Percentiles rank a stretch among this genome's conserved stretches.
Conservation (phyloP, 2,888 invertebrate species). For the Syrphus vitripennis region DNA sequence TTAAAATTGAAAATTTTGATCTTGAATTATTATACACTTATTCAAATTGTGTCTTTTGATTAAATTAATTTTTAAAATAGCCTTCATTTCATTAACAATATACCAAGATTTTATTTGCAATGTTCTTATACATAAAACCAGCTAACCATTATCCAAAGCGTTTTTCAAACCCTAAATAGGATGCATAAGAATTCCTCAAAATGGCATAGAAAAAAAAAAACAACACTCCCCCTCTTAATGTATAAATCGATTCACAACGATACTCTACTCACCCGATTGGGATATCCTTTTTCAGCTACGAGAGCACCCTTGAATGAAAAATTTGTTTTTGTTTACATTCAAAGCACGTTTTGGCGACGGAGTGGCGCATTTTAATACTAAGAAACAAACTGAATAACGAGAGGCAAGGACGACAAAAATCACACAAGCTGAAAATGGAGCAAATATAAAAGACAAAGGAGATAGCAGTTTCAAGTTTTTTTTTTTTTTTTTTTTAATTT, state of each 20-base stretch:
- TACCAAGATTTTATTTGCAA: background rate
- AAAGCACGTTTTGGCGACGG: slow-evolving; percentile 61
- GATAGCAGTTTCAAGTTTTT: background rate
- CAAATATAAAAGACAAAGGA: slow-evolving; percentile 34
- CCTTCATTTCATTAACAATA: background rate
- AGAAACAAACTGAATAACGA: slow-evolving; percentile 33
- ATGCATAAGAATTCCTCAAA: slow-evolving; percentile 31
- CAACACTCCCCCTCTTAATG: background rate
- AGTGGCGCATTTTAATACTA: slow-evolving; percentile 58
- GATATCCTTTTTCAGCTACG: slow-evolving; percentile 47
- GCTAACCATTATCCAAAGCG: background rate
- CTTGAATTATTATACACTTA: background rate
- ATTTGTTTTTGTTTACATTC: slow-evolving; percentile 69
- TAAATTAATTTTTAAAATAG: background rate
- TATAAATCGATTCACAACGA: slow-evolving; percentile 50
- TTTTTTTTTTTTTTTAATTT: background rate
- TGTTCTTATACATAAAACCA: background rate
- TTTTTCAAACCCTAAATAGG: slow-evolving; percentile 17
- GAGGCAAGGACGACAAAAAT: slow-evolving; percentile 35
- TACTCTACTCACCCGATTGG: slow-evolving; percentile 43
- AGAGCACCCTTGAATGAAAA: slow-evolving; percentile 46
- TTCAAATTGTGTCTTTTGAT: background rate
- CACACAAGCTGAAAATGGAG: slow-evolving; percentile 39
- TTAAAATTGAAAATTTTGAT: background rate
- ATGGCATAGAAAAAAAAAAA: background rate